Evolutionary conservation across 2,797 vertebrate genomes (phyloP), one percentile per base, ranked within the genome.

Genomic region (Chaetodon trifasciatus): DNA sequence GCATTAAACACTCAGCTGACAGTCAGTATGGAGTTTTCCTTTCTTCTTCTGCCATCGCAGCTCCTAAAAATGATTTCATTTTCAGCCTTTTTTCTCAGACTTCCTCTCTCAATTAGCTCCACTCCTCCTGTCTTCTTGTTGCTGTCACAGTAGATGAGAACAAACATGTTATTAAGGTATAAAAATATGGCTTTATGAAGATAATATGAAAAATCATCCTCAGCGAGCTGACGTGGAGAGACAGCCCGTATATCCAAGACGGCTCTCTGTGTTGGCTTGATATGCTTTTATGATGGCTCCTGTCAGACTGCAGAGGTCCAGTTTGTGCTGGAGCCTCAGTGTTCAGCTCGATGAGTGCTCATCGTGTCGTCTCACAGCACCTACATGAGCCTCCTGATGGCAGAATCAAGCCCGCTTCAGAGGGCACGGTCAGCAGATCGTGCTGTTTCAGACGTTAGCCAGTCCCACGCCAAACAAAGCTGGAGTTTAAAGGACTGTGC

Each of bases 111-210:
- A 58, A 23, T 70, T 76, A 66, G 8, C n/a, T 12, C n/a, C 19
- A 15, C n/a, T 53, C 23, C 32, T 60, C 12, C 12, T 39, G 37
- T 65, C 28, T 15, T 6, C 28, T 6, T 50, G 6, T 65, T 53
- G 17, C 42, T 63, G 66, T 63, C 74, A 47, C 57, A 76, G 6
- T 6, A 52, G 15, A 61, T 52, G 24, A 64, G 13, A 57, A 40
- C 28, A 55, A 70, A 78, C 44, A 56, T 57, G 50, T 2, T 44
- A 12, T 56, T 28, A 21, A 40, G 10, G 4, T 10, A 21, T 39
- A 8, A 23, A 65, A 70, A 57, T 50, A 21, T 10, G 6, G 3
- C 7, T 68, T 55, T 4, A 3, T 15, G 1, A 53, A 55, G 10
- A 66, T 23, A 16, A 52, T 8, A 12, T 15, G 19, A 32, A 24